Conservation (phyloP, 2,113 vertebrate genomes). For the Calonectris borealis region DNA sequence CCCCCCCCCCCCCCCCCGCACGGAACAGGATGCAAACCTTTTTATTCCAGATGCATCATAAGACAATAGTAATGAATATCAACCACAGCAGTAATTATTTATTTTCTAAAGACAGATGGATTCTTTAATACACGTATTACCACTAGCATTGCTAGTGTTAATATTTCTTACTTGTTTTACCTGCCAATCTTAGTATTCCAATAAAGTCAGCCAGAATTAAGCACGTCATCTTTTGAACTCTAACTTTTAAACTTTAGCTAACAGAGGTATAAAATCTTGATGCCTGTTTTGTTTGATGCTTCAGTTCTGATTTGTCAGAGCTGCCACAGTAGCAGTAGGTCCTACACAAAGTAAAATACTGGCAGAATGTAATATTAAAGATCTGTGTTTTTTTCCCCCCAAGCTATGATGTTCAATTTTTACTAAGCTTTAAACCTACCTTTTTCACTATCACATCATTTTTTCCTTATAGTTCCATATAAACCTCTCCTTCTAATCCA, state of each 20-base stretch:
- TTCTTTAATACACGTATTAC: neutral
- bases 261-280: neutral
- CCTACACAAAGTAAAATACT: neutral
- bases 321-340: neutral
- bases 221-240: neutral
- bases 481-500: neutral
- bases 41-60: slow-evolving; percentile 3
- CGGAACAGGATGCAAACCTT: neutral
- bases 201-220: slow-evolving; percentile 56
- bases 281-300: neutral
- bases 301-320: neutral
- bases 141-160: neutral
- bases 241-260: neutral
- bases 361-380: neutral
- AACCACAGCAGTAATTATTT: slow-evolving; percentile 44
- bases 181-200: slow-evolving; percentile 45
- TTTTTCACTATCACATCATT: neutral
- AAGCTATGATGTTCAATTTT: neutral
- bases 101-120: slow-evolving; percentile 51
- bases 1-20: neutral
- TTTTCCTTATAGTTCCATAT: neutral
- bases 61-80: neutral
- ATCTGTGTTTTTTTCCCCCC: neutral
- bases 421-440: neutral
- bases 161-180: neutral